Evolutionary conservation across 2,113 vertebrate genomes (phyloP), one percentile per base, ranked within the genome.

Genomic region (Laticauda laticaudata): DNA sequence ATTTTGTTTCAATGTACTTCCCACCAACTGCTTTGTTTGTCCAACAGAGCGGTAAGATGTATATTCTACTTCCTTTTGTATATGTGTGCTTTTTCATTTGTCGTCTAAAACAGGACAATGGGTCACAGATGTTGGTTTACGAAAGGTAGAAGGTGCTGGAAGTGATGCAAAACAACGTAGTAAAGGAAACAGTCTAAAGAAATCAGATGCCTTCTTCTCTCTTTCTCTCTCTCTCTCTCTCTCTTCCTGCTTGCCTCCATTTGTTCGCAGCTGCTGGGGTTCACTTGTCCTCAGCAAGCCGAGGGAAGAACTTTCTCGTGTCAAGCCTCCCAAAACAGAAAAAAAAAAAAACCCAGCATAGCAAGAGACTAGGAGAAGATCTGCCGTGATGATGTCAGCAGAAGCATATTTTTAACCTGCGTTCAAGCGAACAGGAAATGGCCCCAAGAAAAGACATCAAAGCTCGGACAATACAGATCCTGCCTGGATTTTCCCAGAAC

Each of bases 401-500:
- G 96, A 97, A 96, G 92, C 43, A 0, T 96, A 96, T 96, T 96
- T 97, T 95, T 97, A 97, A 96, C 96, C 92, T 21, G 0, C 20
- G 1, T 39, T 94, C 45, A 6, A 91, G 81, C 24, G 87, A 61
- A 96, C 93, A 97, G 95, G 96, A 96, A 97, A 94, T 12, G 0
- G 75, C 93, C 92, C 94, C 93, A 91, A 97, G 97, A 96, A 97
- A 97, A 96, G 0, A 7, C 94, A 95, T 92, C 5, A 86, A 95
- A 55, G 20, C 92, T 93, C 92, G 91, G 95, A 97, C 96, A 95
- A 96, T 91, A 91, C 96, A 94, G 93, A 95, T 93, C 95, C 95
- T 95, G 95, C 34, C 92, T 45, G 88, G 88, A 48, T 97, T 97
- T 97, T 97, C 96, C 97, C 97, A 97, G 97, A 96, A 96, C 96